A percentile compares a stretch with the other conserved stretches of the same genome.
Evolutionary conservation across 2,888 invertebrate species (phyloP).

Genomic region (Thecocarcelia acutangulata): DNA sequence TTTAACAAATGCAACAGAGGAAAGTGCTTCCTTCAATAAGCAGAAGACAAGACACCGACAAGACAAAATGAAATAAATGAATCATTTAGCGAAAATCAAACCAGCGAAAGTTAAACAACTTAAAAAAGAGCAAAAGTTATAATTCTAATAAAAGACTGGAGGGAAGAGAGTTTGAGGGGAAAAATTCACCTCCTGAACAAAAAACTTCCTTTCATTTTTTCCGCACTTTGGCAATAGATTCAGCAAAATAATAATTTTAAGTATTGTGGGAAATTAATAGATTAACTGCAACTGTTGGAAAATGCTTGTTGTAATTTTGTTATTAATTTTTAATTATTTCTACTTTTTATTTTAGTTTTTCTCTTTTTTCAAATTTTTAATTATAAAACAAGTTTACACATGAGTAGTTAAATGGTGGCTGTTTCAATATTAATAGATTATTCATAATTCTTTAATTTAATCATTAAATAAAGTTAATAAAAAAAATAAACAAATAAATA

Average conservation of each 20-base stretch:
- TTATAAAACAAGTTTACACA: constrained; percentile 45
- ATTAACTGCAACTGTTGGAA: constrained; percentile 56
- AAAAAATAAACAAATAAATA: constrained; percentile 16
- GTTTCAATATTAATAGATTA: constrained; percentile 11
- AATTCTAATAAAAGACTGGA: constrained; percentile 15
- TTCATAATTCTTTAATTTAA: constrained; percentile 40
- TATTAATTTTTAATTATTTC: constrained; percentile 52
- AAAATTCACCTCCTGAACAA: background rate
- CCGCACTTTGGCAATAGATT: constrained; percentile 2
- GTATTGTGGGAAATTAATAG: constrained; percentile 62
- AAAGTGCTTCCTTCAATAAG: constrained; percentile 30
- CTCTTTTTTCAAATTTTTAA: constrained; percentile 23
- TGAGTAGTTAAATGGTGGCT: constrained; percentile 14
- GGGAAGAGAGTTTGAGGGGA: background rate
- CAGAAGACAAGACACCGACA: constrained; percentile 25
- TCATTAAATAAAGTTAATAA: background rate
- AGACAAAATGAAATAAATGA: constrained; percentile 35
- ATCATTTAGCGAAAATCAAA: constrained; percentile 58
- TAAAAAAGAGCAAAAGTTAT: constrained; percentile 50
- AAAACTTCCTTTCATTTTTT: background rate
- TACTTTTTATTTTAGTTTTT: constrained; percentile 15
- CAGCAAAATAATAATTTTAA: constrained; percentile 61
- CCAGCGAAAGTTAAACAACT: constrained; percentile 44
- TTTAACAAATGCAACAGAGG: constrained; percentile 60
- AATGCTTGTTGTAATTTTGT: constrained; percentile 2